phyloP scores from a whole-genome alignment of 2,797 vertebrate genomes.

The Catharus ustulatus region DNA sequence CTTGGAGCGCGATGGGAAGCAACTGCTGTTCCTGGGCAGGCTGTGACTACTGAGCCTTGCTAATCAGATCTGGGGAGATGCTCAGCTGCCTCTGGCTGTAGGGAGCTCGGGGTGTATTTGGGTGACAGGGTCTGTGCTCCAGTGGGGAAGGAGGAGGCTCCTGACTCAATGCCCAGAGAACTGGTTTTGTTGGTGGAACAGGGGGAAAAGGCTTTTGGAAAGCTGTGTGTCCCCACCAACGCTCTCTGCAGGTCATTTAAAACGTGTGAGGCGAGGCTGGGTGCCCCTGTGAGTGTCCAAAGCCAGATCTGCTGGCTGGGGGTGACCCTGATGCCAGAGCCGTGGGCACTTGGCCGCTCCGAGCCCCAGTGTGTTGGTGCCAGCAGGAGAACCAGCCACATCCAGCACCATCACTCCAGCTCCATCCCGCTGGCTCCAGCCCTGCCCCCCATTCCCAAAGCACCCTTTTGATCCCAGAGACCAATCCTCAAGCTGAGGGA shows the following conservation, averaged over 20 bases:
- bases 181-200: not conserved
- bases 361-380: not conserved
- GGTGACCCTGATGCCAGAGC: not conserved
- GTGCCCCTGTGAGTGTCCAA: not conserved
- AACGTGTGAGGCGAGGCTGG: not conserved
- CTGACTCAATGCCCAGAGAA: not conserved
- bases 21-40: not conserved
- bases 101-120: not conserved
- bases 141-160: not conserved
- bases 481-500: not conserved
- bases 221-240: rapidly evolving
- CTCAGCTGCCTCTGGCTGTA: not conserved
- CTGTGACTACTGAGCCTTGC: slow-evolving; percentile 7
- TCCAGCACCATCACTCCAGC: not conserved
- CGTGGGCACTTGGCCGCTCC: rapidly evolving
- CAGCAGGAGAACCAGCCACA: not conserved
- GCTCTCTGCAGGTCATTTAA: not conserved
- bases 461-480: rapidly evolving
- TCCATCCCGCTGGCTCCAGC: not conserved
- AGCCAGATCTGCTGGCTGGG: not conserved
- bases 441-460: rapidly evolving
- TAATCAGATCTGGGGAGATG: not conserved
- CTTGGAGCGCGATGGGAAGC: not conserved
- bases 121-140: not conserved
- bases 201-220: not conserved